Percentiles rank a stretch among this genome's conserved stretches.
Conservation (phyloP, 2,888 invertebrate species). For the Camponotus fellah region DNA sequence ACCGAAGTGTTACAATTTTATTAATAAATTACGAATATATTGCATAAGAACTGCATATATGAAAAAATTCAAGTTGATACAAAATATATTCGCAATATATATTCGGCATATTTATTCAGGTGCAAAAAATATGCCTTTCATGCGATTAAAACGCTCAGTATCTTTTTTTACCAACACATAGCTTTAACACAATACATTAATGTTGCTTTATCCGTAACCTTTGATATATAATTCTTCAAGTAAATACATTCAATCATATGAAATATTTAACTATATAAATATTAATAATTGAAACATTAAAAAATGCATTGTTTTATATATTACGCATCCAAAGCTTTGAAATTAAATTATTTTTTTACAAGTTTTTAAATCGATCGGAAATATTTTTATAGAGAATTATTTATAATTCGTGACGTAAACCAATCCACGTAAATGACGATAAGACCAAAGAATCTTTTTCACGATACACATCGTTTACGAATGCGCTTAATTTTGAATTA, state of each 20-base stretch:
- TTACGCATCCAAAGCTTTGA: not conserved
- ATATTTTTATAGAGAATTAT: not conserved
- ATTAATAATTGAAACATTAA: not conserved
- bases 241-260: not conserved
- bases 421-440: not conserved
- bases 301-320: not conserved
- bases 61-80: not conserved
- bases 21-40: not conserved
- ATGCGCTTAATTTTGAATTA: conserved; percentile 1
- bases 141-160: not conserved
- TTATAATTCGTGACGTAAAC: not conserved
- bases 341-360: not conserved
- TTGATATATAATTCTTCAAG: not conserved
- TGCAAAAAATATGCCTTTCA: not conserved
- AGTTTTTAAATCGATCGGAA: not conserved
- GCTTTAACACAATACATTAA: no score
- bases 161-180: not conserved
- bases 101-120: not conserved
- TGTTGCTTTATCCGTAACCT: not conserved
- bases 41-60: not conserved
- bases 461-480: not conserved
- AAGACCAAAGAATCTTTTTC: not conserved
- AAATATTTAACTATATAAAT: conserved; percentile 2
- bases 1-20: not conserved
- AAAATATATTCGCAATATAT: not conserved